A percentile compares a stretch with the other conserved stretches of the same genome.
These are phyloP conservation scores for Diadegma fenestrale DNA, from an alignment of 2,888 invertebrate species.

Conservation along the genomic window DNA sequence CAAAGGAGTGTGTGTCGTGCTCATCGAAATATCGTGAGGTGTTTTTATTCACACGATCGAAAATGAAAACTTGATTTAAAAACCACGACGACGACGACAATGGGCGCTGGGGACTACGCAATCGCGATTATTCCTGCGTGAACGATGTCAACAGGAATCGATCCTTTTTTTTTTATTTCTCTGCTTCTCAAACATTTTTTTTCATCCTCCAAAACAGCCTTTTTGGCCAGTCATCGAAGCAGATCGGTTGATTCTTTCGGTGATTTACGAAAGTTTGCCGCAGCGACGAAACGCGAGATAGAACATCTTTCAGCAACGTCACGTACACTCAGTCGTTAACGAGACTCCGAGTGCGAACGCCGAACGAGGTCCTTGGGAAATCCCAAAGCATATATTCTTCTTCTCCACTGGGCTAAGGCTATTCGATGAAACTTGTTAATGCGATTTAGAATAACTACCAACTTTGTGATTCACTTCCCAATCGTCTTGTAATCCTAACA, in stretches of 20 bases:
- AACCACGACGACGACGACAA: background rate
- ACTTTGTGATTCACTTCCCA: slow-evolving; percentile 36
- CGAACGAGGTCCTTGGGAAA: slow-evolving; percentile 72
- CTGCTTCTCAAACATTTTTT: slow-evolving; percentile 13
- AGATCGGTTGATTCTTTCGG: slow-evolving; percentile 9
- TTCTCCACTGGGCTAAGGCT: slow-evolving; percentile 70
- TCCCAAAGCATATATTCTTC: slow-evolving; percentile 66
- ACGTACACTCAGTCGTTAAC: slow-evolving; percentile 57
- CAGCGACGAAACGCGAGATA: slow-evolving; percentile 14
- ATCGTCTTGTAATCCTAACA: slow-evolving; percentile 20
- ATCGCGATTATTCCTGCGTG: background rate
- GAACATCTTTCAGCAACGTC: slow-evolving; percentile 53
- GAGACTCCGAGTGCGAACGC: slow-evolving; percentile 40
- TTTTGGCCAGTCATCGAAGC: slow-evolving; percentile 6
- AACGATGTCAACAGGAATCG: background rate
- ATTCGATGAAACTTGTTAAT: slow-evolving; percentile 42
- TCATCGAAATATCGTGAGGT: slow-evolving; percentile 36
- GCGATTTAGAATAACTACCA: slow-evolving; percentile 33
- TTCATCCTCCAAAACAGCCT: background rate
- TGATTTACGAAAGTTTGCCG: background rate
- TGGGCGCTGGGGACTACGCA: background rate
- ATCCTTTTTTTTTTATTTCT: background rate
- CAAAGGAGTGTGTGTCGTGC: slow-evolving; percentile 30
- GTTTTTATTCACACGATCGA: slow-evolving; percentile 22
- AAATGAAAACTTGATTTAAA: slow-evolving; percentile 17